phyloP scores from a whole-genome alignment of 2,888 invertebrate species.

The Leptinotarsa juncta region DNA sequence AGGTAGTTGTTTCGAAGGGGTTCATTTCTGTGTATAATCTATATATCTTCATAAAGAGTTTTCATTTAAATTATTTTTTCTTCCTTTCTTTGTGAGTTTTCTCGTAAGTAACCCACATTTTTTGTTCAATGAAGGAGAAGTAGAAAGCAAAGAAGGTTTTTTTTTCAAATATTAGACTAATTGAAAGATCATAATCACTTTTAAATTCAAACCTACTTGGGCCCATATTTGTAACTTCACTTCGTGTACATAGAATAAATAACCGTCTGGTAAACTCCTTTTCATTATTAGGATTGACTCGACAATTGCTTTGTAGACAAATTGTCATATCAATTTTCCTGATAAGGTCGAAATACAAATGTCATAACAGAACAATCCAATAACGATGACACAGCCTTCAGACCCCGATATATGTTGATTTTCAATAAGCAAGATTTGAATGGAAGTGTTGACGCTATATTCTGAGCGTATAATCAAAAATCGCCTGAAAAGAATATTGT shows the following conservation, averaged over 20 bases:
- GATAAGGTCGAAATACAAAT: slow-evolving; percentile 9
- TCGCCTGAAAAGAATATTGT: not conserved
- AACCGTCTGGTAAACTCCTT: not conserved
- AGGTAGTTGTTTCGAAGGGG: too few relatives aligned
- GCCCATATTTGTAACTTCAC: too few relatives aligned
- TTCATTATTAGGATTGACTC: not conserved
- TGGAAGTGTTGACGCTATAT: slow-evolving; percentile 23
- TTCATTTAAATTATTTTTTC: too few relatives aligned
- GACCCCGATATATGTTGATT: slow-evolving; percentile 24
- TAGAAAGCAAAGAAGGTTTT: too few relatives aligned
- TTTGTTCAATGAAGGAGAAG: too few relatives aligned
- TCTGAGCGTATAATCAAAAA: slow-evolving; percentile 26
- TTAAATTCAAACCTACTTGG: too few relatives aligned
- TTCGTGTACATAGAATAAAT: not conserved
- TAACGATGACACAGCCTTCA: slow-evolving; percentile 28
- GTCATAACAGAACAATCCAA: slow-evolving; percentile 25
- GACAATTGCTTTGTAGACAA: not conserved
- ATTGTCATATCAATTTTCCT: slow-evolving; percentile 7
- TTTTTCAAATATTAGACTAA: too few relatives aligned
- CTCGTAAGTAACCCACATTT: too few relatives aligned
- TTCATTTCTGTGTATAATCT: too few relatives aligned
- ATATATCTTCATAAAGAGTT: too few relatives aligned
- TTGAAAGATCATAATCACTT: too few relatives aligned
- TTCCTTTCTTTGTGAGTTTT: too few relatives aligned
- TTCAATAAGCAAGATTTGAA: slow-evolving; percentile 25